Evolutionary conservation across 2,113 vertebrate genomes (phyloP).

Genomic region (Anoura caudifer): DNA sequence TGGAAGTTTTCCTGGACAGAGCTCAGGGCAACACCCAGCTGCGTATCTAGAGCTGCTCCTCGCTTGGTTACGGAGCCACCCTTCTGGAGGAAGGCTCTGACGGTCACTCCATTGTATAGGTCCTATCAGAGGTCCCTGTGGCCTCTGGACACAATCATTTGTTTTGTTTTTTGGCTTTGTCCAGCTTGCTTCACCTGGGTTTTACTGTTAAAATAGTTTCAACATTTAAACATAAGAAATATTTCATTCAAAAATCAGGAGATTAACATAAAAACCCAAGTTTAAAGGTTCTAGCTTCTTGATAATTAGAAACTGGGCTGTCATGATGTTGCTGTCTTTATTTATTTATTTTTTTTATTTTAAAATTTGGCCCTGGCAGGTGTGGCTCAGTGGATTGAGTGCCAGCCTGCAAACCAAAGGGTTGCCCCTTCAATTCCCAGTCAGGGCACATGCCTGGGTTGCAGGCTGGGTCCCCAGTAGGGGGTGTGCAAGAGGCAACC

Average conservation of each 20-base stretch:
- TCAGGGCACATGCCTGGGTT: no score
- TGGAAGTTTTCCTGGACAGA: not conserved
- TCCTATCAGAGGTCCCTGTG: not conserved
- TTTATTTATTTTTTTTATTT: not conserved
- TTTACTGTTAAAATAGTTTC: not conserved
- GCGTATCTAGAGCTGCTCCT: not conserved
- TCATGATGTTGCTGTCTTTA: not conserved
- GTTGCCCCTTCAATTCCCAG: no score
- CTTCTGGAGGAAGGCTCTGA: not conserved
- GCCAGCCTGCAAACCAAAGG: no score
- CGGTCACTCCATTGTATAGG: not conserved
- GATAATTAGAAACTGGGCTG: not conserved
- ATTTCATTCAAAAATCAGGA: not conserved
- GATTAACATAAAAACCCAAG: not conserved
- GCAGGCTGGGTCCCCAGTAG: no score
- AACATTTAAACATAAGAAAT: not conserved
- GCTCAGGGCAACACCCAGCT: not conserved
- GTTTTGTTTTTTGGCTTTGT: not conserved
- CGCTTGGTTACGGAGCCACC: not conserved
- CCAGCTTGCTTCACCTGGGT: not conserved
- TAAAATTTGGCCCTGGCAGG: not conserved
- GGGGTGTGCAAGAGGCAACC: no score
- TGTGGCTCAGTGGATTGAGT: no score
- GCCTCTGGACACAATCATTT: not conserved
- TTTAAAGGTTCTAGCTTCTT: constrained; percentile 11